A percentile compares a stretch with the other conserved stretches of the same genome.
These are phyloP conservation scores for Tinea trinotella DNA, from an alignment of 2,888 invertebrate species.

Conservation along the genomic window DNA sequence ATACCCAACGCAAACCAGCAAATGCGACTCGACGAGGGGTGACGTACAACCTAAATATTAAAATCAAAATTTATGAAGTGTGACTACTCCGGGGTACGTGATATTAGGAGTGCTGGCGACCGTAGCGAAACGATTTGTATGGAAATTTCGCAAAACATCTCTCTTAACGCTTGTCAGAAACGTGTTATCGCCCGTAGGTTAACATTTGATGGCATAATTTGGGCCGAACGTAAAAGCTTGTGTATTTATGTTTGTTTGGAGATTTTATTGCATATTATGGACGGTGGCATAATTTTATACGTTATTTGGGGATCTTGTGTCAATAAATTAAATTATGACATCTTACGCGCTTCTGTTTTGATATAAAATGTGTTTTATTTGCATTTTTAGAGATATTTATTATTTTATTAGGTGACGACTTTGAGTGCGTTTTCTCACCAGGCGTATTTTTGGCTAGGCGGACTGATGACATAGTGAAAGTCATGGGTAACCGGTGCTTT, in stretches of 20 bases:
- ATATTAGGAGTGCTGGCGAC: conserved; percentile 28
- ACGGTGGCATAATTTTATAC: conserved; percentile 44
- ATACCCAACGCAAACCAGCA: conserved; percentile 22
- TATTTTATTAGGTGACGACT: too few relatives aligned
- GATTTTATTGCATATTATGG: conserved; percentile 59
- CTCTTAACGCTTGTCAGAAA: conserved; percentile 39
- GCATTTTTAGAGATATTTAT: not conserved
- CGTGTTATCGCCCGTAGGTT: conserved; percentile 39
- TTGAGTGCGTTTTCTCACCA: too few relatives aligned
- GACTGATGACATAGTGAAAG: too few relatives aligned
- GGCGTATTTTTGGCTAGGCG: too few relatives aligned
- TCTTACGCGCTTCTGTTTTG: not conserved
- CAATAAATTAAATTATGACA: conserved; percentile 1
- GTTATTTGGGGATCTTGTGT: conserved; percentile 19
- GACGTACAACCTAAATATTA: conserved; percentile 50
- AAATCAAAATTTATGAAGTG: conserved; percentile 68
- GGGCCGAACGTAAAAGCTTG: conserved; percentile 53
- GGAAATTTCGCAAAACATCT: conserved; percentile 57
- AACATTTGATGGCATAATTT: conserved; percentile 65
- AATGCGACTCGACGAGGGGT: conserved; percentile 21
- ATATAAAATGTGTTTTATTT: not conserved
- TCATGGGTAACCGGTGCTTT: too few relatives aligned
- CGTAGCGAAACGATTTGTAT: conserved; percentile 67
- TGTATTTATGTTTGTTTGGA: conserved; percentile 37
- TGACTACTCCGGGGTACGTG: conserved; percentile 34